Conservation (phyloP, 2,797 vertebrate species). For the Micromesistius poutassou region DNA sequence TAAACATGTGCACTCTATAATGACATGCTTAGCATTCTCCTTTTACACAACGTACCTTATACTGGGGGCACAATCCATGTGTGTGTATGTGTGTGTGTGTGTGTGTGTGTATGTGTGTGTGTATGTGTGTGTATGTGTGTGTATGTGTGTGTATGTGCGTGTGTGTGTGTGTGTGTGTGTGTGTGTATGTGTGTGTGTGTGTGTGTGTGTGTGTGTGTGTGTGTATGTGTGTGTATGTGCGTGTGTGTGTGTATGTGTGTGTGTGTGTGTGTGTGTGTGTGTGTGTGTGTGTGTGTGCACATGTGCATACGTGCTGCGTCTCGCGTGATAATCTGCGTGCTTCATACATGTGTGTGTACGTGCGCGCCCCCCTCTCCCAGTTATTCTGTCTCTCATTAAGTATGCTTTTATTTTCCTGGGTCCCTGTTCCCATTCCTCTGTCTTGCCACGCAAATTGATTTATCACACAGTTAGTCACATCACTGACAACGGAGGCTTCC, state of each 20-base stretch:
- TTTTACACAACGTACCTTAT: background rate
- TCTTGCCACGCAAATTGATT: background rate
- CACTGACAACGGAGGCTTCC: background rate
- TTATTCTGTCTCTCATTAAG: background rate
- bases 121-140: too few species aligned
- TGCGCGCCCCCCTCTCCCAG: conserved; percentile 7
- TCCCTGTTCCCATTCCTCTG: background rate
- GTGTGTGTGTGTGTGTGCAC: too few species aligned
- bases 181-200: background rate
- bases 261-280: too few species aligned
- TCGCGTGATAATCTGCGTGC: too few species aligned
- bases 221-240: background rate
- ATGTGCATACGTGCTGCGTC: too few species aligned
- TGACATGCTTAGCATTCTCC: background rate
- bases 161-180: too few species aligned
- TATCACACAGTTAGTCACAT: background rate
- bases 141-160: too few species aligned
- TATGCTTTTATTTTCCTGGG: background rate
- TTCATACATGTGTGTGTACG: background rate
- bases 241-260: too few species aligned
- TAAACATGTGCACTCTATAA: conserved; percentile 15
- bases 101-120: too few species aligned
- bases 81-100: too few species aligned
- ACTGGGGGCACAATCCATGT: background rate
- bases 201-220: too few species aligned